Evolutionary conservation across 1,140 invertebrate genomes (phyloP).

Genomic region (Diachasmimorpha longicaudata): DNA sequence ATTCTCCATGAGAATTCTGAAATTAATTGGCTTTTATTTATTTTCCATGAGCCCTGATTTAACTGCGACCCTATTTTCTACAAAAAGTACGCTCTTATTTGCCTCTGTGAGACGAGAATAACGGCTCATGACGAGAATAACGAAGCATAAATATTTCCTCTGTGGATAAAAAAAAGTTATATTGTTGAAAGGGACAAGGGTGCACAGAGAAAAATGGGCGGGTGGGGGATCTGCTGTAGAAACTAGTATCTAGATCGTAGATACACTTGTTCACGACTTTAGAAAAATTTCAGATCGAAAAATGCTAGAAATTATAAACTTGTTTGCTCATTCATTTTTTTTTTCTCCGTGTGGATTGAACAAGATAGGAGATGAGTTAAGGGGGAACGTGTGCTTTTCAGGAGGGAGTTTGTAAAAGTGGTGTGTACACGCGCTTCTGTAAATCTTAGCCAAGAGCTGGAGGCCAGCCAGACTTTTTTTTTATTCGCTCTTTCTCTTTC

Average conservation of each 20-base stretch:
- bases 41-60: too few species aligned
- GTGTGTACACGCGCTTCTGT: neutral
- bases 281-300: too few species aligned
- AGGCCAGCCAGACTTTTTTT: neutral
- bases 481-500: neutral
- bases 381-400: neutral
- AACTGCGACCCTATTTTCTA: neutral
- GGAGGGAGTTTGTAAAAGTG: neutral
- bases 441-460: neutral
- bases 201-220: too few species aligned
- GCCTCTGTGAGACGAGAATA: neutral
- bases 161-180: neutral
- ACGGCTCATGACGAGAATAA: neutral
- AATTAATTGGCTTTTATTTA: too few species aligned
- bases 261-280: too few species aligned
- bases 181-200: neutral
- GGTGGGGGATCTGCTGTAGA: too few species aligned
- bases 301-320: too few species aligned
- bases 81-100: neutral
- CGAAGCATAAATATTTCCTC: neutral
- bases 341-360: too few species aligned
- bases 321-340: too few species aligned
- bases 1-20: too few species aligned
- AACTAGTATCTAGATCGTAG: too few species aligned
- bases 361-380: too few species aligned